A percentile compares a stretch with the other conserved stretches of the same genome.
phyloP scores from a whole-genome alignment of 2,113 vertebrate species.

The Malaclemys terrapin region DNA sequence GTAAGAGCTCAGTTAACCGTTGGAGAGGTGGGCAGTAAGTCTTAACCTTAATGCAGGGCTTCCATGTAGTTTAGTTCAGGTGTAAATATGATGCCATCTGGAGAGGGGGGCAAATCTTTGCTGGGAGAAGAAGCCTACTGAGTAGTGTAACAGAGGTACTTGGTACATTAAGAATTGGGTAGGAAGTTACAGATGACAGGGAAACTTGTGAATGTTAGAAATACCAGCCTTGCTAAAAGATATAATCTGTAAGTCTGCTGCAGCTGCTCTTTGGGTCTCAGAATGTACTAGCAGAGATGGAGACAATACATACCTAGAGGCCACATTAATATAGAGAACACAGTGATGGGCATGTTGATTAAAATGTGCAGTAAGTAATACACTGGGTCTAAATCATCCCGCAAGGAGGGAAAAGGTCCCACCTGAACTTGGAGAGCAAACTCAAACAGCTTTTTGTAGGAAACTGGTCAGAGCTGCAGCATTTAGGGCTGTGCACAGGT shows the following conservation, averaged over 20 bases:
- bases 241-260: background rate
- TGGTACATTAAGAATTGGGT: background rate
- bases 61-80: background rate
- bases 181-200: background rate
- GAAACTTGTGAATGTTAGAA: background rate
- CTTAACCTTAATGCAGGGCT: background rate
- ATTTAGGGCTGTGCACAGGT: background rate
- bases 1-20: background rate
- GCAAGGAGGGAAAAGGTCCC: background rate
- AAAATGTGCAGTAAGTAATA: background rate
- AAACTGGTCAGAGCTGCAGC: fast-evolving
- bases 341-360: background rate
- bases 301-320: background rate
- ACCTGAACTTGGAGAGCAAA: background rate
- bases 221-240: background rate
- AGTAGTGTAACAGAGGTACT: fast-evolving
- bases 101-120: background rate
- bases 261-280: background rate
- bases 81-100: background rate
- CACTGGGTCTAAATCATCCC: background rate
- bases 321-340: background rate
- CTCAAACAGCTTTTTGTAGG: background rate
- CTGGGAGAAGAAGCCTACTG: background rate
- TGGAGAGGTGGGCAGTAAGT: background rate
- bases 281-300: background rate